Conservation (phyloP, 1,140 invertebrate species). For the Nomia melanderi region DNA sequence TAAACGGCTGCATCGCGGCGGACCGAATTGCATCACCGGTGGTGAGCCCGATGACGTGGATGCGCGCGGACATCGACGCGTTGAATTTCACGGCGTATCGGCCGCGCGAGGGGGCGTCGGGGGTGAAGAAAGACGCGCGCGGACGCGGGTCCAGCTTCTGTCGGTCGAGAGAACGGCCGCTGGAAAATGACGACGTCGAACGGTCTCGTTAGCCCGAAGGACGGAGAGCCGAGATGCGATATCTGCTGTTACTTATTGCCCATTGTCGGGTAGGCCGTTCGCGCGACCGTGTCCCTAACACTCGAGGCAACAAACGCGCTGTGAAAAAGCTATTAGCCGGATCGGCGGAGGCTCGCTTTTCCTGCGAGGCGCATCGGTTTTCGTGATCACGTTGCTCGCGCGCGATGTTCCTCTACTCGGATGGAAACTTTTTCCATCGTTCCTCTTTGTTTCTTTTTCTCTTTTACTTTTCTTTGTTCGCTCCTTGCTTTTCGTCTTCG, state of each 20-base stretch:
- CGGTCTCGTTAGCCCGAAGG: constrained; percentile 57
- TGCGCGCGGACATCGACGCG: constrained; percentile 6
- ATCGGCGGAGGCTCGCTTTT: background rate
- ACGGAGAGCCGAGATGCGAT: constrained; percentile 57
- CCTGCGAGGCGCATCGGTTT: background rate
- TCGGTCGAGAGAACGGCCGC: constrained; percentile 1
- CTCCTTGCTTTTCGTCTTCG: too few species aligned
- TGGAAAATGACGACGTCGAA: constrained; percentile 56
- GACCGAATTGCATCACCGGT: constrained; percentile 38
- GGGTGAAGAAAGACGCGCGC: background rate
- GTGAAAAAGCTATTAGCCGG: constrained; percentile 59
- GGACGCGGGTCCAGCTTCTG: background rate
- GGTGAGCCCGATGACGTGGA: constrained; percentile 42
- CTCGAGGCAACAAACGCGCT: constrained; percentile 20
- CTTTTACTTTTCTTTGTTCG: background rate
- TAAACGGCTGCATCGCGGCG: constrained; percentile 19
- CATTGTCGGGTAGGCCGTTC: constrained; percentile 52
- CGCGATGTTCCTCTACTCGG: background rate
- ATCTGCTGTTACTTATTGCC: constrained; percentile 64
- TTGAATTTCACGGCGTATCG: constrained; percentile 30
- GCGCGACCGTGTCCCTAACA: constrained; percentile 30
- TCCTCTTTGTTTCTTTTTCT: too few species aligned
- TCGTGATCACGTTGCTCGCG: background rate
- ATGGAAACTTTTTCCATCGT: background rate
- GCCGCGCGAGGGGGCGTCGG: background rate